Conservation (phyloP, 2,888 invertebrate species). For the Heliothis peltigera region DNA sequence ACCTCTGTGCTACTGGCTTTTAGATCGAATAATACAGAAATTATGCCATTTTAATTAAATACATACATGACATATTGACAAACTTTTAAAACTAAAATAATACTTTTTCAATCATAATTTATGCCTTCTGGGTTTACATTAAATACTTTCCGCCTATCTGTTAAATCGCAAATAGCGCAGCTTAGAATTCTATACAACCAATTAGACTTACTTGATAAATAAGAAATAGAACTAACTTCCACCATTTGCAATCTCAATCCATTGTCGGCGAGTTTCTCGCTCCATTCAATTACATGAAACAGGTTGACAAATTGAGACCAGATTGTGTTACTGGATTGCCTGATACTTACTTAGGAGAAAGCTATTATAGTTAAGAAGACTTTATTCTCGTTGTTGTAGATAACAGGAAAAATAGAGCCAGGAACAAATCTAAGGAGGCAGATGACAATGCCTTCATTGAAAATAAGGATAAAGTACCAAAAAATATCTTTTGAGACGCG, state of each 20-base stretch:
- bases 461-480: too few species aligned
- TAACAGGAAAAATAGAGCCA: not conserved
- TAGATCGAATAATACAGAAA: not conserved
- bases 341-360: conserved; percentile 45
- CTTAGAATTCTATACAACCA: conserved; percentile 38
- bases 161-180: conserved; percentile 34
- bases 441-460: not conserved
- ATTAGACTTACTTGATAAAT: conserved; percentile 49
- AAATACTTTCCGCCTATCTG: conserved; percentile 19
- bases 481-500: not conserved
- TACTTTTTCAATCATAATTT: too few species aligned
- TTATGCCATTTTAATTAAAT: not conserved
- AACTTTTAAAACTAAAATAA: too few species aligned
- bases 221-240: conserved; percentile 46
- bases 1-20: not conserved
- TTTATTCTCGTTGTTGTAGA: conserved; percentile 16
- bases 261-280: conserved; percentile 60
- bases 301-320: conserved; percentile 62
- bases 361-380: conserved; percentile 45
- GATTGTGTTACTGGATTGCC: conserved; percentile 47
- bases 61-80: too few species aligned
- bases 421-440: not conserved
- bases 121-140: not conserved
- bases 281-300: conserved; percentile 59
- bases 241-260: conserved; percentile 57